Evolutionary conservation across 2,113 vertebrate genomes (phyloP).

Genomic region (Grallaria varia): DNA sequence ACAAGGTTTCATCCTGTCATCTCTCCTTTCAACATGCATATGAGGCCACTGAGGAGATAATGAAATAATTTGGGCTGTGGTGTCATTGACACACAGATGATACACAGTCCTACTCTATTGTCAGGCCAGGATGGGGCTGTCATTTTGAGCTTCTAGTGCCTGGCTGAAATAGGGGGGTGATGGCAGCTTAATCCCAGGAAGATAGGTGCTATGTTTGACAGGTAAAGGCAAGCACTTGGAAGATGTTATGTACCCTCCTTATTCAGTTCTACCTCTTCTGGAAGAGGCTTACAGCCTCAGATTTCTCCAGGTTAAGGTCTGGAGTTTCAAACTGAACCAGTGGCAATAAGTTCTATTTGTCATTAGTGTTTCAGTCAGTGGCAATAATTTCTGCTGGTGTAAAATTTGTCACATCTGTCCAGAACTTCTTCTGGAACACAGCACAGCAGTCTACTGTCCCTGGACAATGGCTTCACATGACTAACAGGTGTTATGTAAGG

Average conservation of each 20-base stretch:
- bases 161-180: not conserved
- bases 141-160: not conserved
- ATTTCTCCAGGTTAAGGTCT: not conserved
- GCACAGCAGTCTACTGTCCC: not conserved
- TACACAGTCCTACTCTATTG: constrained; percentile 45
- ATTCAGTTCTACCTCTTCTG: not conserved
- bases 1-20: constrained; percentile 73
- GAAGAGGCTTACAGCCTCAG: not conserved
- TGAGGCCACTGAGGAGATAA: constrained; percentile 74
- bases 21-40: constrained; percentile 71
- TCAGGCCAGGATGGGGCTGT: constrained; percentile 44
- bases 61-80: constrained; percentile 71
- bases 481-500: not conserved
- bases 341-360: not conserved
- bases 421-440: not conserved
- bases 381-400: not conserved
- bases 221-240: not conserved
- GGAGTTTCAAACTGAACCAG: not conserved
- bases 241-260: not conserved
- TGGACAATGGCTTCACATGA: not conserved
- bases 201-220: not conserved
- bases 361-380: not conserved
- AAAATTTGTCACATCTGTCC: not conserved
- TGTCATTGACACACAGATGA: constrained; percentile 32
- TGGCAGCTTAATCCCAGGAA: not conserved